phyloP scores from a whole-genome alignment of 2,797 vertebrate genomes.

The Anolis apletophallus region DNA sequence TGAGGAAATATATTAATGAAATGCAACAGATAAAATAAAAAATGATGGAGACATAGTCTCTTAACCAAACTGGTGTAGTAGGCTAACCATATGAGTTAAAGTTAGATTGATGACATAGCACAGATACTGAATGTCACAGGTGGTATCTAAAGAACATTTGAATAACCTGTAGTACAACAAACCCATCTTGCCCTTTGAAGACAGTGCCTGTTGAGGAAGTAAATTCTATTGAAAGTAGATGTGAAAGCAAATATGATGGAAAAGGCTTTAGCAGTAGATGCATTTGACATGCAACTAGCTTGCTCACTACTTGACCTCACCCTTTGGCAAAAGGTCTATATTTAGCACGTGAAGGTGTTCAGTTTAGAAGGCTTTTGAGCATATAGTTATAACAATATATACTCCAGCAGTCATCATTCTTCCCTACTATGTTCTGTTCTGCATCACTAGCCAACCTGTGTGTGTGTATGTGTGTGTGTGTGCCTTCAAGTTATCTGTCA shows the following conservation, averaged over 20 bases:
- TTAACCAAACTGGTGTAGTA: neutral
- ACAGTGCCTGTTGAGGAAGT: neutral
- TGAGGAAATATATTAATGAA: neutral
- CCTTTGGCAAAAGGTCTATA: rapidly evolving
- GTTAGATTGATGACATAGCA: neutral
- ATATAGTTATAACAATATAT: neutral
- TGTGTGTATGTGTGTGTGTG: no score
- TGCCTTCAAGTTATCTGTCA: no score
- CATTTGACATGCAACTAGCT: neutral
- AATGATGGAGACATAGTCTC: neutral
- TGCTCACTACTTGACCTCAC: neutral
- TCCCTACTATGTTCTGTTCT: neutral
- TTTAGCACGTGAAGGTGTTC: conserved; percentile 12
- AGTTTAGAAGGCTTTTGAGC: neutral
- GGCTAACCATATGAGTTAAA: neutral
- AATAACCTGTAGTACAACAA: neutral
- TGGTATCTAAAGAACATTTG: conserved; percentile 10
- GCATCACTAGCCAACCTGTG: neutral
- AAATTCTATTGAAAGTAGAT: neutral
- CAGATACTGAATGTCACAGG: neutral
- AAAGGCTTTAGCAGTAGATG: neutral
- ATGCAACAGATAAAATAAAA: neutral
- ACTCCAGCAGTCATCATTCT: neutral
- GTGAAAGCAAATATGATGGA: conserved; percentile 4
- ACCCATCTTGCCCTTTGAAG: neutral